Conservation (phyloP, 2,888 invertebrate species). For the Leucoma salicis region DNA sequence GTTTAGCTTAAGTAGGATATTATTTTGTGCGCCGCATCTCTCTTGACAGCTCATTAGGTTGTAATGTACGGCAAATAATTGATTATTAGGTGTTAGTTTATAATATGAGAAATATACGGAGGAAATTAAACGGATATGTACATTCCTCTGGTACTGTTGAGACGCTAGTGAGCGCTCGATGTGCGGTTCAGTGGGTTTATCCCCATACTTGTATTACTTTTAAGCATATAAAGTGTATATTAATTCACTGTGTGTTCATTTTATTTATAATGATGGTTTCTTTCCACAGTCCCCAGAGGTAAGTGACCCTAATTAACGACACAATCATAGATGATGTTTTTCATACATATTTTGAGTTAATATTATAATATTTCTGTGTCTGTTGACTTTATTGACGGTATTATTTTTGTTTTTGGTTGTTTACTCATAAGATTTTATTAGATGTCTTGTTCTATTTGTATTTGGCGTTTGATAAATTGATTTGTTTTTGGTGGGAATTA, state of each 20-base stretch:
- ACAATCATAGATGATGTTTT: conserved; percentile 21
- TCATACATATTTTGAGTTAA: conserved; percentile 13
- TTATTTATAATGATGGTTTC: conserved; percentile 76
- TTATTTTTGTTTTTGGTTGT: conserved; percentile 13
- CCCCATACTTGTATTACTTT: conserved; percentile 69
- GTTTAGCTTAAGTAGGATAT: conserved; percentile 34
- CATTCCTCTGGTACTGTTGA: conserved; percentile 71
- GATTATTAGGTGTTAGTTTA: conserved; percentile 59
- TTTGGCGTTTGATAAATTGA: conserved; percentile 17
- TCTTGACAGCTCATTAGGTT: conserved; percentile 49
- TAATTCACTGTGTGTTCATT: conserved; percentile 78
- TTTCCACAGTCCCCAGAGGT: conserved; percentile 75
- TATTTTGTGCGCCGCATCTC: conserved; percentile 33
- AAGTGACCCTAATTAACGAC: conserved; percentile 59
- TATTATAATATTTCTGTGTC: conserved; percentile 17
- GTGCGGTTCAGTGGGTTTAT: conserved; percentile 50
- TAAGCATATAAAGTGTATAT: conserved; percentile 82
- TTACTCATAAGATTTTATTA: conserved; percentile 13
- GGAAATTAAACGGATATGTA: conserved; percentile 64
- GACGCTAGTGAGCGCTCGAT: conserved; percentile 35
- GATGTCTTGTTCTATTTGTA: conserved; percentile 11
- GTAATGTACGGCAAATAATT: conserved; percentile 36
- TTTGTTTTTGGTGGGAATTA: neutral
- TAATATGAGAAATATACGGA: conserved; percentile 45
- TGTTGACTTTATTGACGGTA: conserved; percentile 8